Evolutionary conservation across 2,888 invertebrate genomes (phyloP).

Genomic region (Resseliella maxima): DNA sequence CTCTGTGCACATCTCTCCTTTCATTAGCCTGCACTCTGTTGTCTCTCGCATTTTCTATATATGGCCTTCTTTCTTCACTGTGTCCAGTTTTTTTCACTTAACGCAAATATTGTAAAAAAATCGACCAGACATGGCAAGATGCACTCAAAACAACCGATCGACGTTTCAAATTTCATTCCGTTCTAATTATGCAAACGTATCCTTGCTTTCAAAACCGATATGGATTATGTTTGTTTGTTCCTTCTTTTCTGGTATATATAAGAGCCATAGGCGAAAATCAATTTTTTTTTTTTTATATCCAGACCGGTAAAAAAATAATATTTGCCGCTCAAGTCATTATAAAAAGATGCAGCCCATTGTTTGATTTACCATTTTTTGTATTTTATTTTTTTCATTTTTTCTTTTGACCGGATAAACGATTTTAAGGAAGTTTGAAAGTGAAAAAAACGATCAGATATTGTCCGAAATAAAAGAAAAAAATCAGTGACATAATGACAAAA

Average conservation of each 20-base stretch:
- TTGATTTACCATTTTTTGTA: neutral
- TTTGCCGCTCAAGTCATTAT: too few species aligned
- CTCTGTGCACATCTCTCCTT: neutral
- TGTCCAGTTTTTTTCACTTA: neutral
- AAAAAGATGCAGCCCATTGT: neutral
- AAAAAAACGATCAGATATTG: constrained; percentile 10
- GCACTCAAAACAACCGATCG: neutral
- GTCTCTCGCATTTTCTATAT: neutral
- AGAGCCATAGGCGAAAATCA: neutral
- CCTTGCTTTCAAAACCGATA: constrained; percentile 10
- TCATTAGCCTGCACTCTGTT: constrained; percentile 36
- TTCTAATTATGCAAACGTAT: constrained; percentile 28
- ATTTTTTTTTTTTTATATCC: too few species aligned
- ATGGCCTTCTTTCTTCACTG: neutral
- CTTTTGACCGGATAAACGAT: neutral
- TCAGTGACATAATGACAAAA: neutral
- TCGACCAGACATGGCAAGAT: neutral
- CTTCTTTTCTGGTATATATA: neutral
- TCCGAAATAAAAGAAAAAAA: neutral
- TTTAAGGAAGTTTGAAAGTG: neutral
- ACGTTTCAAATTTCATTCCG: constrained; percentile 31
- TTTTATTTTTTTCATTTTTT: neutral
- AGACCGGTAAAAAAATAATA: too few species aligned
- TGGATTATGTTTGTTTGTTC: neutral
- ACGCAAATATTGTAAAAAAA: too few species aligned